phyloP scores from a whole-genome alignment of 64 coral and sea anemone species.

The Montipora capricornis region DNA sequence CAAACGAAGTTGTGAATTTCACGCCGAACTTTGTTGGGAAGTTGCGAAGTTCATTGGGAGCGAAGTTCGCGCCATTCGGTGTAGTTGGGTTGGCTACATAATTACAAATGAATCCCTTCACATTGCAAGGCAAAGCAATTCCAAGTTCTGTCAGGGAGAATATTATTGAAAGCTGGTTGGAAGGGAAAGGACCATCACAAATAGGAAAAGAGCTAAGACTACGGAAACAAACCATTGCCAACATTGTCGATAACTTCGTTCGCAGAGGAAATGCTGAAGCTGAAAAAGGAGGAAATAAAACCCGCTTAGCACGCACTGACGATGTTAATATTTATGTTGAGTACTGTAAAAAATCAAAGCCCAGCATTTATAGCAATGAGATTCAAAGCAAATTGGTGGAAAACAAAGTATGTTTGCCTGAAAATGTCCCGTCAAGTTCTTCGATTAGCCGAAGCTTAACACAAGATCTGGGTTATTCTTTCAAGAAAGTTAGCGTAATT shows the following conservation, averaged over 20 bases:
- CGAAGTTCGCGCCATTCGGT: neutral
- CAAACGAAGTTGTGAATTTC: neutral
- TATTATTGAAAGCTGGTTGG: neutral
- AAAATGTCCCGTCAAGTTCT: constrained; percentile 30
- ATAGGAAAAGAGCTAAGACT: neutral
- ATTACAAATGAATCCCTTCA: too few species aligned
- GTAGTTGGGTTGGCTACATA: too few species aligned
- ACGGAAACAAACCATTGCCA: neutral
- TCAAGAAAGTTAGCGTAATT: neutral
- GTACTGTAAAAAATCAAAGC: neutral
- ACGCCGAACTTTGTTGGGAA: neutral
- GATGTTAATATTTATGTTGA: neutral
- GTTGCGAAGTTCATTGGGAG: neutral
- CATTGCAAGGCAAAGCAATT: neutral
- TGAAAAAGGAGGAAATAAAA: neutral
- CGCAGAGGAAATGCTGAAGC: neutral
- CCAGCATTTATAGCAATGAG: constrained; percentile 5
- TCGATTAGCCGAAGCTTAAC: constrained; percentile 9
- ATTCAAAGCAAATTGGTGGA: neutral
- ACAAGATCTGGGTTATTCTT: neutral
- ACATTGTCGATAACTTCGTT: neutral
- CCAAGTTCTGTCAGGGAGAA: neutral
- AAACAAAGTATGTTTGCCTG: neutral
- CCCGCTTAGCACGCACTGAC: neutral
- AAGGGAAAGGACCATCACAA: neutral